These are phyloP conservation scores for Ceratosolen fusciceps DNA, from an alignment of 1,140 invertebrate species.

Conservation along the genomic window DNA sequence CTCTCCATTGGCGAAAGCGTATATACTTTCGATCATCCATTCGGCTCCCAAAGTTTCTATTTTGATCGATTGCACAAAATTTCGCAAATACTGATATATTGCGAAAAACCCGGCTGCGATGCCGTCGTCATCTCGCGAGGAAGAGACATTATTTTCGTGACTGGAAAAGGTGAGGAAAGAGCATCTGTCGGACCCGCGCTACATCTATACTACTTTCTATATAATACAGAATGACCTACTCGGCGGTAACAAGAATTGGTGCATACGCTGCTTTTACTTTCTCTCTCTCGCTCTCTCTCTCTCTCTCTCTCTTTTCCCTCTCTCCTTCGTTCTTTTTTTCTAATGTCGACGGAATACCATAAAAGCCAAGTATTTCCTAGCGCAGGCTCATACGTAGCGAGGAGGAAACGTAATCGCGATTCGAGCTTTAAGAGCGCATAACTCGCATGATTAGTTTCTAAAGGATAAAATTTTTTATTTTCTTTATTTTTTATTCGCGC, in stretches of 20 bases:
- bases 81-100: constrained; percentile 26
- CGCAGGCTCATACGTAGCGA: constrained; percentile 23
- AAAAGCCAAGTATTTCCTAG: constrained; percentile 23
- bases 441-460: constrained; percentile 34
- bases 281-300: constrained; percentile 7
- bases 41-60: neutral
- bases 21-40: neutral
- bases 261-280: constrained; percentile 37
- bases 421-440: constrained; percentile 14
- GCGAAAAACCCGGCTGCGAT: neutral
- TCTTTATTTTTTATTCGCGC: neutral
- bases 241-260: constrained; percentile 51
- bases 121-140: neutral
- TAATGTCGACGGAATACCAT: neutral
- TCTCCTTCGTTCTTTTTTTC: no score
- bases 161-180: constrained; percentile 41
- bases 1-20: no score
- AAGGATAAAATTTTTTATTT: neutral
- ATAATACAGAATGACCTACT: constrained; percentile 49
- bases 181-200: no score
- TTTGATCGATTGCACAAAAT: constrained; percentile 29
- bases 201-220: neutral
- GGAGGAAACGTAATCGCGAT: neutral
- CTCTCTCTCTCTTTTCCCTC: no score
- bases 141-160: constrained; percentile 24